Conservation (phyloP, 2,113 vertebrate genomes). For the Morphnarchus princeps region DNA sequence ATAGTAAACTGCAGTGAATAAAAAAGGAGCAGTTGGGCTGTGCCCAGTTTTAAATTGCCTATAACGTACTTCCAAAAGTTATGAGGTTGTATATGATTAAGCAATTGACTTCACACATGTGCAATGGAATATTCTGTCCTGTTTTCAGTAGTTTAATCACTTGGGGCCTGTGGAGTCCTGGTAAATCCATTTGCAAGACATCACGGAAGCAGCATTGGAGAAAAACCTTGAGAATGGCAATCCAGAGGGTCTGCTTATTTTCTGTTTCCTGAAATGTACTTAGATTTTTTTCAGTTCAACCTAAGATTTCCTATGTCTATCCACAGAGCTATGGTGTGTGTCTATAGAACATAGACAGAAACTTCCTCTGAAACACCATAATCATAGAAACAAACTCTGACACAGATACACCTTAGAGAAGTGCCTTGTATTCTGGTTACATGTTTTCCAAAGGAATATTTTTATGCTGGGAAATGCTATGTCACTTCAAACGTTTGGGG, state of each 20-base stretch:
- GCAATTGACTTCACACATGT: conserved; percentile 42
- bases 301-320: conserved; percentile 24
- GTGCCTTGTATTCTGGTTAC: neutral
- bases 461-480: neutral
- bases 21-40: neutral
- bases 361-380: neutral
- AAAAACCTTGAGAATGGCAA: conserved; percentile 4
- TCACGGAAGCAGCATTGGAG: neutral
- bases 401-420: neutral
- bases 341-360: neutral
- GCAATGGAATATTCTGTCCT: neutral
- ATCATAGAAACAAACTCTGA: neutral
- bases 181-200: conserved; percentile 54
- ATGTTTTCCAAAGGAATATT: neutral
- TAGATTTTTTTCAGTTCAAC: conserved; percentile 10
- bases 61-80: conserved; percentile 1
- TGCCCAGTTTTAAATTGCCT: conserved; percentile 25
- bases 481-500: neutral
- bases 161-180: neutral
- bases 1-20: neutral
- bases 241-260: conserved; percentile 21
- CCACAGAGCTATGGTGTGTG: neutral
- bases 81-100: conserved; percentile 39
- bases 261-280: conserved; percentile 34
- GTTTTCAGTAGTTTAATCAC: conserved; percentile 48